These are phyloP conservation scores for Erannis defoliaria DNA, from an alignment of 2,888 invertebrate genomes.

Conservation along the genomic window DNA sequence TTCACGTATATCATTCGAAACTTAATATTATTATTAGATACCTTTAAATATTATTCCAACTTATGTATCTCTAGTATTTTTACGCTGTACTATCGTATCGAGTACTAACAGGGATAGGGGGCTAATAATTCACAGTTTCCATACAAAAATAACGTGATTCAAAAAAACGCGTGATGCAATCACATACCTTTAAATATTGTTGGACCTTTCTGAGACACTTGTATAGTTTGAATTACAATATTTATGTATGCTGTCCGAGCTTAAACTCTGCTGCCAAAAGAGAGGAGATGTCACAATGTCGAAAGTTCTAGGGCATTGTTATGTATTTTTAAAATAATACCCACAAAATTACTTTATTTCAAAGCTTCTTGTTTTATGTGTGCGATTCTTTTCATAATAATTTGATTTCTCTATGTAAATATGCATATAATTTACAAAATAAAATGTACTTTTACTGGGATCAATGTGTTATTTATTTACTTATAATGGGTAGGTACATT, in stretches of 20 bases:
- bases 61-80: too few relatives aligned
- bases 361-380: slow-evolving; percentile 6
- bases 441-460: slow-evolving; percentile 51
- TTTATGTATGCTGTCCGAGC: too few relatives aligned
- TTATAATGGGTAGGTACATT: slow-evolving; percentile 25
- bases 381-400: slow-evolving; percentile 7
- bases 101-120: too few relatives aligned
- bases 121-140: too few relatives aligned
- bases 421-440: slow-evolving; percentile 42
- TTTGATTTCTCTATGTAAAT: slow-evolving; percentile 25
- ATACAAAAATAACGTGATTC: too few relatives aligned
- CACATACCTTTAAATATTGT: too few relatives aligned
- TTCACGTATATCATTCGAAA: too few relatives aligned
- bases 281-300: neutral
- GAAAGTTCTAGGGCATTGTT: neutral
- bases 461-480: slow-evolving; percentile 42
- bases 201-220: too few relatives aligned
- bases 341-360: neutral
- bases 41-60: too few relatives aligned
- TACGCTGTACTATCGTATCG: too few relatives aligned
- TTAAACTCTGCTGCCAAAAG: neutral
- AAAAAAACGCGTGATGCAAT: too few relatives aligned
- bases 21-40: too few relatives aligned
- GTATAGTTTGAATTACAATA: neutral
- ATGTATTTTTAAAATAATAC: neutral